These are phyloP conservation scores for Macrotrachela quadricornifera DNA, from an alignment of 1,140 invertebrate genomes.

Conservation along the genomic window DNA sequence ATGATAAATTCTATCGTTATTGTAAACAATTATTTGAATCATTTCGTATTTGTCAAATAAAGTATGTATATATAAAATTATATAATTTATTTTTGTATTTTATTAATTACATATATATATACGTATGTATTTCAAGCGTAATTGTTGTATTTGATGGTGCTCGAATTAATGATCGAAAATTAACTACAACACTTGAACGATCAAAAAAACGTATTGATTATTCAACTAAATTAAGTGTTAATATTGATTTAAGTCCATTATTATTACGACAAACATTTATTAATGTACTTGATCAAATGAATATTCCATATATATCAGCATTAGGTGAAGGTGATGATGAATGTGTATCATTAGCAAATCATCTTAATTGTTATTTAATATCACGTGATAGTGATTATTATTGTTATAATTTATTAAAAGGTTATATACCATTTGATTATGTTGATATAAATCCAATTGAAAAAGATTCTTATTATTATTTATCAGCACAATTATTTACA, in stretches of 20 bases:
- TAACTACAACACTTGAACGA: constrained; percentile 43
- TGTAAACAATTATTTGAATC: too few species aligned
- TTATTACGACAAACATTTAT: too few species aligned
- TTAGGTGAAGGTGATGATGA: constrained; percentile 54
- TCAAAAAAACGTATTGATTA: constrained; percentile 40
- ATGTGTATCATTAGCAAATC: constrained; percentile 49
- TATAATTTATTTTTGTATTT: too few species aligned
- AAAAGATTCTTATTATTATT: not conserved
- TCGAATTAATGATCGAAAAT: constrained; percentile 37
- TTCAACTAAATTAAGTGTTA: constrained; percentile 13
- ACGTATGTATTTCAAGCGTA: too few species aligned
- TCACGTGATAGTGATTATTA: constrained; percentile 78
- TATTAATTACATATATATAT: too few species aligned
- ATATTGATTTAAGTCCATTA: too few species aligned
- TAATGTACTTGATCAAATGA: not conserved
- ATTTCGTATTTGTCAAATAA: too few species aligned
- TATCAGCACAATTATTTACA: not conserved
- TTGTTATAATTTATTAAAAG: constrained; percentile 46
- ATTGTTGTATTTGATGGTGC: too few species aligned
- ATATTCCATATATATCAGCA: not conserved
- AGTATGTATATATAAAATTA: too few species aligned
- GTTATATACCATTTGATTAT: constrained; percentile 53
- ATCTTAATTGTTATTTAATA: constrained; percentile 54
- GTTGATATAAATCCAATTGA: constrained; percentile 29
- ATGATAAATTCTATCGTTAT: too few species aligned